Base-by-base conservation (phyloP, 2,797 vertebrate genomes). In the Sebastes alutus region DNA sequence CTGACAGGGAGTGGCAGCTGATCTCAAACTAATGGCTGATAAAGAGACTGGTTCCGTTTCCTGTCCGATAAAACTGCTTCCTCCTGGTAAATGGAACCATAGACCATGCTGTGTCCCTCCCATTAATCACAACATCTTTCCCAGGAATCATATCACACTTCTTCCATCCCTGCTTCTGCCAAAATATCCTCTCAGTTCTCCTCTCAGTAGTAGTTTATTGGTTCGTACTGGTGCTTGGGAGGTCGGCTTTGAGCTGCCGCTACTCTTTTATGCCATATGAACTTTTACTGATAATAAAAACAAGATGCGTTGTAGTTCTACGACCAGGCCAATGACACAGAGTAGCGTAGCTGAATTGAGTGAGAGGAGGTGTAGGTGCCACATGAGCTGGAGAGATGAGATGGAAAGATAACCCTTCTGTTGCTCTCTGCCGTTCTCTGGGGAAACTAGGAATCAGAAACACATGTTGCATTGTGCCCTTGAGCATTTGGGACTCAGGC, bases 11-110 rank as follows among this genome's bases (percentile, higher is more conserved):
- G 72, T 63, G 77, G 78, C 78, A 61, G 64, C 71, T 58, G 77
- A 87, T 81, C 61, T 72, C 30, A 78, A 76, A 67, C 75, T 81
- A 85, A 82, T 58, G 72, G 55, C 77, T 80, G 87, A 88, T 92
- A 84, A 86, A 87, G 78, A 86, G 71, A 63, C 66, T 59, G 29
- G 64, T 88, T 87, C 58, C 2, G 38, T 77, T 93, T 93, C 93
- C 93, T 92, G 77, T 29, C 71, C 71, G 89, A 91, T 90, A 82
- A 89, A 89, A 79, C 66, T 52, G 64, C 73, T 85, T 91, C 87
- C 84, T 73, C 62, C 52, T 18, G 18, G 63, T 75, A 20, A 64
- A 74, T 81, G 29, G 25, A 63, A 77, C 42, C 63, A 78, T 56
- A 64, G 69, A 27, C 16, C n/a, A 33, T 20, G 35, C 38, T 33